These are phyloP conservation scores for Drosophila yakuba DNA, from an alignment of 1,140 invertebrate genomes.

Conservation along the genomic window DNA sequence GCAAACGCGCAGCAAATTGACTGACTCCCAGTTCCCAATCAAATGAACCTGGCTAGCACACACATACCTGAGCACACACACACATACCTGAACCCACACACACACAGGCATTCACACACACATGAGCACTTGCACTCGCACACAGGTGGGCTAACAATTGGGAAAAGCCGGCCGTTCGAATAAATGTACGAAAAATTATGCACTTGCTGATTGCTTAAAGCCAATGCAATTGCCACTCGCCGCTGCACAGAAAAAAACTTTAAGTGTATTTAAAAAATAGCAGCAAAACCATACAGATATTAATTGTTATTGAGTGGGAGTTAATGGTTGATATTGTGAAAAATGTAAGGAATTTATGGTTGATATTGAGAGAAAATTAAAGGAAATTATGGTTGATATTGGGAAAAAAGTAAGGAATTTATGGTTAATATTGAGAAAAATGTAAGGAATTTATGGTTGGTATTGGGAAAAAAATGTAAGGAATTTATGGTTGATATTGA, in stretches of 20 bases:
- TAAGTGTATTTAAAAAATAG: not conserved
- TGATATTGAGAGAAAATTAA: too few relatives aligned
- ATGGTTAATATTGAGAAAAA: too few relatives aligned
- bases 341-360: too few relatives aligned
- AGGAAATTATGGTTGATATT: too few relatives aligned
- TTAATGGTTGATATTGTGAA: too few relatives aligned
- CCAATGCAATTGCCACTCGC: constrained; percentile 55
- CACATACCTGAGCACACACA: not conserved
- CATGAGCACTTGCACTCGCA: not conserved
- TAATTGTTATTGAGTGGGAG: too few relatives aligned
- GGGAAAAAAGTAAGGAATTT: too few relatives aligned
- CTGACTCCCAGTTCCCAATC: constrained; percentile 47
- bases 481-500: too few relatives aligned
- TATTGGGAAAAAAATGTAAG: too few relatives aligned
- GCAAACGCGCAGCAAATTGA: constrained; percentile 63
- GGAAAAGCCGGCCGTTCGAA: constrained; percentile 10
- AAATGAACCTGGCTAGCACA: constrained; percentile 34
- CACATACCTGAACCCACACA: not conserved
- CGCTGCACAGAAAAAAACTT: constrained; percentile 5
- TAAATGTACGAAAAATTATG: constrained; percentile 46
- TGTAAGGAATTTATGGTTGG: too few relatives aligned
- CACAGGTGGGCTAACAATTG: constrained; percentile 37
- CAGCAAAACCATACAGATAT: too few relatives aligned
- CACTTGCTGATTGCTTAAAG: constrained; percentile 65
- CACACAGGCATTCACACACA: not conserved